Conservation (phyloP, 2,797 vertebrate species). For the Heteromormyrus szaboi region DNA sequence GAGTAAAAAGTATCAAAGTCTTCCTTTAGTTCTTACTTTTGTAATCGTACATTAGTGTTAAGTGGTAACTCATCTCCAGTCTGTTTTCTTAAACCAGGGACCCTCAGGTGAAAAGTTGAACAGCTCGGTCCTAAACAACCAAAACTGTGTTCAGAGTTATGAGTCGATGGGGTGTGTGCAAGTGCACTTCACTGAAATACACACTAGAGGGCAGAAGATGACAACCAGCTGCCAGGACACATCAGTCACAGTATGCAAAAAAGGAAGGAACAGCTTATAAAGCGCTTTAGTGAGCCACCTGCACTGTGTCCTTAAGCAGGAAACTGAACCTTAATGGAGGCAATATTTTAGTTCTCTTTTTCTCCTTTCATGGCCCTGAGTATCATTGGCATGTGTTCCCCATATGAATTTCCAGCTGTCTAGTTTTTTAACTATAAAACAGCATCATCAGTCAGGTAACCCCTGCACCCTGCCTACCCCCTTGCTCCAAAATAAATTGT, state of each 20-base stretch:
- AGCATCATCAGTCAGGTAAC: background rate
- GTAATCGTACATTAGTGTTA: background rate
- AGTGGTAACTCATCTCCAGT: background rate
- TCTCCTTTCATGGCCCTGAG: background rate
- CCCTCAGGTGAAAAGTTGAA: background rate
- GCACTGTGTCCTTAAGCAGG: background rate
- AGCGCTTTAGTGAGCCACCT: background rate
- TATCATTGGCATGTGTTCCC: background rate
- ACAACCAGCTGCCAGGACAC: background rate
- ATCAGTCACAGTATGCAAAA: background rate
- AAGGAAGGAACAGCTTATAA: background rate
- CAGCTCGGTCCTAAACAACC: background rate
- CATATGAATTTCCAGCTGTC: background rate
- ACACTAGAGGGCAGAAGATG: conserved; percentile 12
- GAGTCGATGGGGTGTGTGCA: background rate
- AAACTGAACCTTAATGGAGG: background rate
- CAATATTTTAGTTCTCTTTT: background rate
- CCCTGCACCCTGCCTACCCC: background rate
- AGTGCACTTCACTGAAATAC: background rate
- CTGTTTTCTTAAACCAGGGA: background rate
- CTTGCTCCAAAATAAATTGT: conserved; percentile 1
- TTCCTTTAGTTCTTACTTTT: background rate
- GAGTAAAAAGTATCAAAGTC: background rate
- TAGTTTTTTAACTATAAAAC: background rate
- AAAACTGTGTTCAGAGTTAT: background rate